A percentile compares a stretch with the other conserved stretches of the same genome.
Conservation (phyloP, 2,797 vertebrate genomes). For the Cossypha dichroa region DNA sequence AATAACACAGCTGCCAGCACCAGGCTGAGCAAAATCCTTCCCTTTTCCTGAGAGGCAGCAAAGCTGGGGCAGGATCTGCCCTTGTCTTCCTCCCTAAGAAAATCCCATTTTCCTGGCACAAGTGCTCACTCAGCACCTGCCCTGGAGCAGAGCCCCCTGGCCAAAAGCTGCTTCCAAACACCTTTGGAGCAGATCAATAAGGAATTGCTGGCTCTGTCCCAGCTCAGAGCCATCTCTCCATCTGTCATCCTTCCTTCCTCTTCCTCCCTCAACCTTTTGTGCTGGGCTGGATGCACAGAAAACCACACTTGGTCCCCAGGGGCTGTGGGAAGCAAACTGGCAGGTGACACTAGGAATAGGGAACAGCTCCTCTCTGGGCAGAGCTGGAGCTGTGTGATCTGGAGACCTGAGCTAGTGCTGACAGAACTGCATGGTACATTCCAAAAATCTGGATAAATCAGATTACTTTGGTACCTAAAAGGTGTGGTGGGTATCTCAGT, state of each 20-base stretch:
- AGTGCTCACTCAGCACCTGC: background rate
- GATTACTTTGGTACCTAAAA: background rate
- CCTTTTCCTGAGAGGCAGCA: background rate
- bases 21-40: background rate
- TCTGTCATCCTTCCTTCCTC: background rate
- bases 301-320: background rate
- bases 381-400: background rate
- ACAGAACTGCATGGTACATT: rapidly evolving
- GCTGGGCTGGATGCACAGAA: background rate
- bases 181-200: background rate
- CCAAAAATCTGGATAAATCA: background rate
- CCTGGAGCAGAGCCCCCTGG: rapidly evolving
- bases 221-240: background rate
- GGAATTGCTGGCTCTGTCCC: background rate
- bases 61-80: background rate
- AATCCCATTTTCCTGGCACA: background rate
- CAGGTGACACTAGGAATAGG: background rate
- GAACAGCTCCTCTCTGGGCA: background rate
- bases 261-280: background rate
- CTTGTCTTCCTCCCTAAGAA: background rate
- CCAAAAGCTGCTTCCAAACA: background rate
- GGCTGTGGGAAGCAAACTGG: background rate
- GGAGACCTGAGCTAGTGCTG: background rate
- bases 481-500: background rate
- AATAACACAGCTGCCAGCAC: background rate